phyloP scores from a whole-genome alignment of 2,888 invertebrate genomes.

The Arrhopalites spinosus region DNA sequence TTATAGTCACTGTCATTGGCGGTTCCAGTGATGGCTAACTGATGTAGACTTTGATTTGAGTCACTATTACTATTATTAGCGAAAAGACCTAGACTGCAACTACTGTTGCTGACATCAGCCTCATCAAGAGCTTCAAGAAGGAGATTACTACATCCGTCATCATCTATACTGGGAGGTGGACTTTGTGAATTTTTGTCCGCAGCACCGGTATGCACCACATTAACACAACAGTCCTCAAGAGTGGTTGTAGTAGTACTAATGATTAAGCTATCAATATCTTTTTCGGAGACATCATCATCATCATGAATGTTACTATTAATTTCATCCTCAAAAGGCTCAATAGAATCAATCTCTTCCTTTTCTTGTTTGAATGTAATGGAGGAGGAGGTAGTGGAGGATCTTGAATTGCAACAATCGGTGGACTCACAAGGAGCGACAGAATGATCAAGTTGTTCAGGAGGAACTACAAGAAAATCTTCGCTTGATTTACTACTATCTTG shows the following conservation, averaged over 20 bases:
- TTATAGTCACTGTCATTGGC: slow-evolving; percentile 28
- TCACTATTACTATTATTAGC: slow-evolving; percentile 32
- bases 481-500: background rate
- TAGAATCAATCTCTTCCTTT: background rate
- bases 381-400: background rate
- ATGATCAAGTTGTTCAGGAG: background rate
- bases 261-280: slow-evolving; percentile 40
- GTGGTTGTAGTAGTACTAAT: slow-evolving; percentile 48
- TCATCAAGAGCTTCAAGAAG: slow-evolving; percentile 31
- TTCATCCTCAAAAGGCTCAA: slow-evolving; percentile 6
- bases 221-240: background rate
- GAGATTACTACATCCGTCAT: slow-evolving; percentile 27
- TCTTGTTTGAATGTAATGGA: slow-evolving; percentile 10
- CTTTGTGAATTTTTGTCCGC: slow-evolving; percentile 8
- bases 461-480: no score
- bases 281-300: slow-evolving; percentile 25
- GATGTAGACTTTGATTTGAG: slow-evolving; percentile 36
- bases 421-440: background rate
- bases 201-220: background rate
- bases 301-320: slow-evolving; percentile 22
- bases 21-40: slow-evolving; percentile 31
- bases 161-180: slow-evolving; percentile 21
- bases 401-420: background rate
- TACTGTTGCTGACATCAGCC: slow-evolving; percentile 30
- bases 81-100: slow-evolving; percentile 33